Base-by-base conservation (phyloP, 2,888 invertebrate species). In the Dorcus parallelipipedus region DNA sequence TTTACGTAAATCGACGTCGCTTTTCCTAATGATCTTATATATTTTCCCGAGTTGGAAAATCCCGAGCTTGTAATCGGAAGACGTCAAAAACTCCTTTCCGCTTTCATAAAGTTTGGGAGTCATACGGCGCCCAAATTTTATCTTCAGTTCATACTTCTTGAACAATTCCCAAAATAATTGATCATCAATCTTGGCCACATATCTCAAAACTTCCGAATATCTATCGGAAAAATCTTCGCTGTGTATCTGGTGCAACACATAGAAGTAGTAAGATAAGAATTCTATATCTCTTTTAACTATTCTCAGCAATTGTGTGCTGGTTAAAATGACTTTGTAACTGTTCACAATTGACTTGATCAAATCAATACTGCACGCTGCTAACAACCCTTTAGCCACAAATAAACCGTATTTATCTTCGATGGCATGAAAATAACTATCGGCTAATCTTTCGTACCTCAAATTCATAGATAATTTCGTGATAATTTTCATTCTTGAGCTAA, bases 331-430 rank as follows among this genome's bases (percentile, higher is more conserved):
- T 17, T 55, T n/a, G 33, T 63, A 58, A 40, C 52, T 38, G 8
- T n/a, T 26, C 6, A 65, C 14, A 14, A 23, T 43, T 9, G 49
- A 26, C 33, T 20, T 49, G n/a, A 63, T 59, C 9, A 62, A 49
- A 26, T 42, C 53, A 42, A 61, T 39, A 26, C 42, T 39, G 38
- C 65, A 65, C 5, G 53, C 59, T 8, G 56, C 49, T 26, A 65
- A 49, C 7, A 65, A 20, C 38, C 38, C 39, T n/a, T 14, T 17
- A 9, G 63, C 63, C 3, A 52, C 23, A 20, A 50, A 40, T 38
- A 65, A 33, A 8, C 65, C 65, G 49, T 65, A 65, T 42, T 52
- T 60, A 10, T 53, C 41, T 23, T 55, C n/a, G 9, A 60, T 45
- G 8, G 47, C 51, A 9, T 52, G 42, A 42, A 59, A 65, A 39